Percentiles rank a stretch among this genome's conserved stretches.
phyloP scores from a whole-genome alignment of 2,113 vertebrate genomes.

The Alethe diademata region DNA sequence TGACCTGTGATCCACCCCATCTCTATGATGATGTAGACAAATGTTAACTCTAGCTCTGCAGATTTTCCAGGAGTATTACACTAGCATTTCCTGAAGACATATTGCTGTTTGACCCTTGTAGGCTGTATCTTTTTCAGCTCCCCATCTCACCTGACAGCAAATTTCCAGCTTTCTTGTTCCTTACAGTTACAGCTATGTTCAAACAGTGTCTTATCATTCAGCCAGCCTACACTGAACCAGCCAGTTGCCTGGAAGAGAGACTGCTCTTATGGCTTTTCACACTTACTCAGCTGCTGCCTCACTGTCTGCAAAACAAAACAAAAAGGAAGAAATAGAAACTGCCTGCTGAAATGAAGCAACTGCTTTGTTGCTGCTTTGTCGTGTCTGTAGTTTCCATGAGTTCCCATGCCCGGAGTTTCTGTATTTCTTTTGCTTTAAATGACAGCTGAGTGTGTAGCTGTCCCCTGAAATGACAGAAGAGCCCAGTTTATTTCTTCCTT shows the following conservation, averaged over 20 bases:
- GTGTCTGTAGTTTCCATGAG: background rate
- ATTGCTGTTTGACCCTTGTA: background rate
- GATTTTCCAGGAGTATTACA: background rate
- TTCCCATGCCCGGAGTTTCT: background rate
- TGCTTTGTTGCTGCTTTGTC: background rate
- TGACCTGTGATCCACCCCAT: background rate
- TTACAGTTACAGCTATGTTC: constrained; percentile 3
- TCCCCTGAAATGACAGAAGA: background rate
- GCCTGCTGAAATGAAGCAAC: background rate
- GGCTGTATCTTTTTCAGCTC: background rate
- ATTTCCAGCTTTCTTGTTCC: background rate
- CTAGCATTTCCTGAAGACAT: background rate
- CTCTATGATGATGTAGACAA: background rate
- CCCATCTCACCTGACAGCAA: background rate
- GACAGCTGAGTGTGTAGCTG: background rate
- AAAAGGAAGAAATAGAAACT: background rate
- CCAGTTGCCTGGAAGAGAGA: background rate
- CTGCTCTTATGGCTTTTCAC: background rate
- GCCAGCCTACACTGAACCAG: constrained; percentile 3
- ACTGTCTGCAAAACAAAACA: background rate
- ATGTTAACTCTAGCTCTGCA: background rate
- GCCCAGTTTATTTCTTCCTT: background rate
- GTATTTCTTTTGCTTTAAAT: background rate
- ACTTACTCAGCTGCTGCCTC: background rate
- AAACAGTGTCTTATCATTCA: constrained; percentile 5